phyloP scores from a whole-genome alignment of 2,797 vertebrate species.

The Coregonus suidteri region DNA sequence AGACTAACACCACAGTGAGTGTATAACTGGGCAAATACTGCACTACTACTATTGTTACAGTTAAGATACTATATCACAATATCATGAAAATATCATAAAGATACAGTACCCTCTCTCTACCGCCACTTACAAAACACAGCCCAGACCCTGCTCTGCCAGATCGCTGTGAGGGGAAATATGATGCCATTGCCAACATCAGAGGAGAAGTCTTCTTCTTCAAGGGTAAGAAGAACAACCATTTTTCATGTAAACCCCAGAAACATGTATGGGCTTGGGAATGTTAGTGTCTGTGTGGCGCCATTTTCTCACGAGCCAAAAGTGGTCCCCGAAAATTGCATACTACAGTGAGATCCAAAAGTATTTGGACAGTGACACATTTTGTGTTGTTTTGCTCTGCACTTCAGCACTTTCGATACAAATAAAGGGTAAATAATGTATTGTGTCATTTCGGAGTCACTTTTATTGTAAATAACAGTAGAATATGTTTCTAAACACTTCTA shows the following conservation, averaged over 20 bases:
- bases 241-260: neutral
- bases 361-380: too few species aligned
- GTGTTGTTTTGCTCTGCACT: too few species aligned
- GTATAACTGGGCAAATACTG: neutral
- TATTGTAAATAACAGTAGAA: too few species aligned
- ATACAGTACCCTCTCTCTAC: neutral
- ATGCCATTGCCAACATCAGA: constrained; percentile 85
- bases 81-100: too few species aligned
- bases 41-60: neutral
- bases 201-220: constrained; percentile 92
- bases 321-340: too few species aligned
- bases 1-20: constrained; percentile 70
- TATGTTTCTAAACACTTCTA: too few species aligned
- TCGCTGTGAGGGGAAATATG: constrained; percentile 82
- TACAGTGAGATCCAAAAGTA: too few species aligned
- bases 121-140: constrained; percentile 45
- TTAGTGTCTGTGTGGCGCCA: neutral
- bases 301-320: too few species aligned
- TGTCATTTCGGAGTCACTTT: too few species aligned
- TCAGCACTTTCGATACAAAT: too few species aligned
- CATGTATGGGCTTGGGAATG: neutral
- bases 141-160: constrained; percentile 62
- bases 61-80: neutral
- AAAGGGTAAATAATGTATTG: too few species aligned
- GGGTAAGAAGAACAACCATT: constrained; percentile 65